These are phyloP conservation scores for Pandemis cinnamomeana DNA, from an alignment of 2,888 invertebrate species.

Conservation along the genomic window DNA sequence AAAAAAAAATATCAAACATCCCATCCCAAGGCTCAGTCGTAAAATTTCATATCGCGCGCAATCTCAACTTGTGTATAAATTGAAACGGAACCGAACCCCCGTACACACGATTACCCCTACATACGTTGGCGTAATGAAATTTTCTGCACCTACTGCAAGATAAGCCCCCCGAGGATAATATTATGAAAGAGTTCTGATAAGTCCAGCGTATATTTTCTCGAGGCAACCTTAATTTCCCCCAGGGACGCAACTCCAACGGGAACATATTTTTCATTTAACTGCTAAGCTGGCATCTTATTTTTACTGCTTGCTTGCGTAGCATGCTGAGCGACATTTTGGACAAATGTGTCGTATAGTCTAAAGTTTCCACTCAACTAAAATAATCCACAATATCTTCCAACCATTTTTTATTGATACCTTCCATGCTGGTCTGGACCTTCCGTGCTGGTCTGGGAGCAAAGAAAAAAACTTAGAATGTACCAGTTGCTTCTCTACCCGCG, in stretches of 20 bases:
- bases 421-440: too few species aligned
- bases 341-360: not conserved
- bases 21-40: too few species aligned
- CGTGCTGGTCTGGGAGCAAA: too few species aligned
- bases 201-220: constrained; percentile 44
- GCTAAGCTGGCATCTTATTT: constrained; percentile 58
- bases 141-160: constrained; percentile 13
- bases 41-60: not conserved
- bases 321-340: constrained; percentile 23
- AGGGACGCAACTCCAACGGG: constrained; percentile 45
- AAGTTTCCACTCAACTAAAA: too few species aligned
- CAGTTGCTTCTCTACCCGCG: too few species aligned
- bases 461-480: too few species aligned
- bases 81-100: not conserved
- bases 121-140: constrained; percentile 14
- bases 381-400: too few species aligned
- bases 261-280: constrained; percentile 66
- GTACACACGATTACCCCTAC: constrained; percentile 22
- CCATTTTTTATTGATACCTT: too few species aligned
- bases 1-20: too few species aligned
- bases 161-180: constrained; percentile 20
- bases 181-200: constrained; percentile 37
- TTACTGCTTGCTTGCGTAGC: constrained; percentile 51
- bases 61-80: not conserved
- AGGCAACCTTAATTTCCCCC: constrained; percentile 47